Percentiles rank a stretch among this genome's conserved stretches.
Conservation (phyloP, 2,888 invertebrate genomes). For the Limnephilus lunatus region DNA sequence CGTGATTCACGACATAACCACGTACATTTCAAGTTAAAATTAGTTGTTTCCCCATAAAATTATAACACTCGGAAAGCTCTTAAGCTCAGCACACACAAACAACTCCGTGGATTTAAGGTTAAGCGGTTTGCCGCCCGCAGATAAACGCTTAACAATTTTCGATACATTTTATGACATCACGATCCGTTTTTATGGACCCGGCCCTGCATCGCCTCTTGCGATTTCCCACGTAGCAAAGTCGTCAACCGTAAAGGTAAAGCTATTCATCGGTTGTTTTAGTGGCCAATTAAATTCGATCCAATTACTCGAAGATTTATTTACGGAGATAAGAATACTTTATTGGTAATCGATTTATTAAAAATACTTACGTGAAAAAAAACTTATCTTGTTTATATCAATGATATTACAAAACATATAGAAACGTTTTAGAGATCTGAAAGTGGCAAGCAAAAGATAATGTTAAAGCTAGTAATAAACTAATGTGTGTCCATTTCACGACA, state of each 20-base stretch:
- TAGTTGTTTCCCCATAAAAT: background rate
- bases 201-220: background rate
- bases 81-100: background rate
- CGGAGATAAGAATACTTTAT: background rate
- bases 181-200: slow-evolving; percentile 27
- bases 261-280: background rate
- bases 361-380: background rate
- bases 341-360: background rate
- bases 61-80: background rate
- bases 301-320: background rate
- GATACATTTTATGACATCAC: slow-evolving; percentile 39
- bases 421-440: no score
- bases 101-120: background rate
- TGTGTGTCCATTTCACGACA: no score
- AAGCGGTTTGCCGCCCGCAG: background rate
- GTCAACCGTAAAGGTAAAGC: slow-evolving; percentile 2
- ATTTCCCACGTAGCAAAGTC: background rate
- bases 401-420: no score
- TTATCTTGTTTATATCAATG: no score
- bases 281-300: background rate
- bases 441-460: no score
- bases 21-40: background rate
- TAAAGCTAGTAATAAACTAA: no score
- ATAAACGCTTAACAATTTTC: slow-evolving; percentile 42
- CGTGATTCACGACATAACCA: background rate